A percentile compares a stretch with the other conserved stretches of the same genome.
phyloP scores from a whole-genome alignment of 1,140 invertebrate species.

The Pseudachorutes palmiensis region DNA sequence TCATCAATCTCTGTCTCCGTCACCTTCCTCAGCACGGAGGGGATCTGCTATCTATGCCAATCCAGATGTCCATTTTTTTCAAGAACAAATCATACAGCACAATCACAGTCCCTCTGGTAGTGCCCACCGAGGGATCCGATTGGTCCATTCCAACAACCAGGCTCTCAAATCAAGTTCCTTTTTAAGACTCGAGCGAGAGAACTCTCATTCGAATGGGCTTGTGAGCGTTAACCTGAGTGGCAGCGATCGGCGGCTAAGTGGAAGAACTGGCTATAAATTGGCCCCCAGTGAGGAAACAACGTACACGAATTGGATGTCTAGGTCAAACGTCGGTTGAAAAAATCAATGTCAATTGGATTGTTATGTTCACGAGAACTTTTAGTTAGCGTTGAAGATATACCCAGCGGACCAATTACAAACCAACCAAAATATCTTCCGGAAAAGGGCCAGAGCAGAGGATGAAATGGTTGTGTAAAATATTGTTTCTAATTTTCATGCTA shows the following conservation, averaged over 20 bases:
- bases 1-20: background rate
- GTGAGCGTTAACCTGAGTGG: background rate
- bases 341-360: background rate
- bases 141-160: background rate
- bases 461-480: too few relatives aligned
- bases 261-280: constrained; percentile 15
- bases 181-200: constrained; percentile 14
- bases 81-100: too few relatives aligned
- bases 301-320: background rate
- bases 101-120: too few relatives aligned
- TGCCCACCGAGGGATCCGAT: background rate
- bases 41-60: background rate
- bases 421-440: too few relatives aligned
- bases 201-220: background rate
- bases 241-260: constrained; percentile 14
- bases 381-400: too few relatives aligned
- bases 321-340: background rate
- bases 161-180: constrained; percentile 19
- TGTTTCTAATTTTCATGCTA: too few relatives aligned
- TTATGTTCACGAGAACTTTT: too few relatives aligned
- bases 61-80: background rate
- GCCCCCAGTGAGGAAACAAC: background rate
- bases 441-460: too few relatives aligned
- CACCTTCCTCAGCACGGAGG: background rate
- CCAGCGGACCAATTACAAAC: too few relatives aligned